Percentiles rank a stretch among this genome's conserved stretches.
Evolutionary conservation across 1,140 invertebrate species (phyloP).

Genomic region (Monochamus saltuarius): DNA sequence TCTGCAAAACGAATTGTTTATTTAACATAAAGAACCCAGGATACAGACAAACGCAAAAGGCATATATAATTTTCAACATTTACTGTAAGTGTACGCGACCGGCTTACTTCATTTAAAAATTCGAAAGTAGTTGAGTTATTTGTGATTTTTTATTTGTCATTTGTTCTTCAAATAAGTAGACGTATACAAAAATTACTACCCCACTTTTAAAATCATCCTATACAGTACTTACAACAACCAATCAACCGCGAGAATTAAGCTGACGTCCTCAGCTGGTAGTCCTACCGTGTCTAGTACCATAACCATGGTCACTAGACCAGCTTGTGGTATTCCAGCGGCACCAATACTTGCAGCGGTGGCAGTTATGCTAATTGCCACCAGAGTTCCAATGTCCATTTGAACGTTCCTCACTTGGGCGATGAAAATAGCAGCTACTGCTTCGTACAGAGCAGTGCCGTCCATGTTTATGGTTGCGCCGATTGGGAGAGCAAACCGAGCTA

Average conservation of each 20-base stretch:
- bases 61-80: no score
- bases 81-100: no score
- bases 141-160: no score
- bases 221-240: constrained; percentile 81
- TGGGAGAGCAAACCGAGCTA: constrained; percentile 82
- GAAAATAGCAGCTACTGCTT: constrained; percentile 82
- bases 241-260: constrained; percentile 80
- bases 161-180: no score
- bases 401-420: constrained; percentile 75
- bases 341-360: constrained; percentile 86
- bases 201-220: no score
- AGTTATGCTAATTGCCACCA: constrained; percentile 65
- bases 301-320: constrained; percentile 81
- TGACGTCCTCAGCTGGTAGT: constrained; percentile 78
- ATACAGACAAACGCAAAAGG: no score
- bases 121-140: no score
- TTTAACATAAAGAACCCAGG: no score
- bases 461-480: constrained; percentile 86
- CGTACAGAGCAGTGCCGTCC: constrained; percentile 84
- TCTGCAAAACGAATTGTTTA: no score
- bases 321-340: constrained; percentile 86
- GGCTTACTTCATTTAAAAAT: no score
- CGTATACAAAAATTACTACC: no score
- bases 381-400: constrained; percentile 65
- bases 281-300: constrained; percentile 84